Base-by-base conservation (phyloP, 2,113 vertebrate species). In the Phoxinus phoxinus region DNA sequence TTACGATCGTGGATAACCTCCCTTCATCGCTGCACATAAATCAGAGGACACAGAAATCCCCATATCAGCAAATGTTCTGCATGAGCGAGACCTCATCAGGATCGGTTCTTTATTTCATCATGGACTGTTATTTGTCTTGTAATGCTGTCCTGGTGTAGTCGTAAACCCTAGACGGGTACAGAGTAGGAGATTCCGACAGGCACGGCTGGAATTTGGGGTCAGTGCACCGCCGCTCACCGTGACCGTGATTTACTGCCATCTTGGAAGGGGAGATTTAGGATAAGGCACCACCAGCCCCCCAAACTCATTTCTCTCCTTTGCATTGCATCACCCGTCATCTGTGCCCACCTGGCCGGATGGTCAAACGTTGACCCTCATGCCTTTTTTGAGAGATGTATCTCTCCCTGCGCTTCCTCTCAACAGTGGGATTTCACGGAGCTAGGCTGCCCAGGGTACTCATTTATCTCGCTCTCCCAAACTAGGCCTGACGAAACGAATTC, bases 401-500 rank as follows among this genome's bases (percentile, higher is more conserved):
- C 35, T 80, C 35, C 35, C 2, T 27, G 5, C 19, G 3, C 51
- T 44, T 13, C 69, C 58, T 27, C 74, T 35, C 56, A 48, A 11
- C 27, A 53, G 56, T 32, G 27, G 30, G 58, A 81, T 81, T 81
- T 81, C 27, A 69, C n/a, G 79, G 79, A 35, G 25, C 83, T 83
- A 41, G 85, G 74, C 86, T 87, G 88, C 81, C 4, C 69, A 79
- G 41, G 81, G 74, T 91, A 82, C 82, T 88, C 78, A 46, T 90
- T 89, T 77, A 87, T 90, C 90, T 89, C 73, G 69, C 79, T 88
- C 83, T 86, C 35, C 83, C 44, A 88, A 81, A 86, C 86, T 89
- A 72, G 84, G 87, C 87, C 82, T 79, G 91, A 90, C 85, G 81
- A 89, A 41, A 89, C 17, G 87, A 82, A 27, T 90, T 90, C 84